Evolutionary conservation across 2,797 vertebrate species (phyloP).

Genomic region (Spinus pinus): DNA sequence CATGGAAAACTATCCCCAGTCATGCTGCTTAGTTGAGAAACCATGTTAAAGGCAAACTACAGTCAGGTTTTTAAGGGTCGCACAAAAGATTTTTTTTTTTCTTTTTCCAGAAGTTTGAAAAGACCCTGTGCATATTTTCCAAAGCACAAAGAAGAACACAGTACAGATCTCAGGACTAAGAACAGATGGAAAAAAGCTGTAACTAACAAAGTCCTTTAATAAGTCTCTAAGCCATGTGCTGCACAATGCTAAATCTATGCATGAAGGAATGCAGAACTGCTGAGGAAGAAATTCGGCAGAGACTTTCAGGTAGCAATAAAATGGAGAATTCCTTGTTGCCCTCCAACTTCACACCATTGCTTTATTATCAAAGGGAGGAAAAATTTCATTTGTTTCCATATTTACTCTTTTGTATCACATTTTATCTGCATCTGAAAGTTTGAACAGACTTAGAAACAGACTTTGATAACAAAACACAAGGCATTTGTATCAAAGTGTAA

Average conservation of each 20-base stretch:
- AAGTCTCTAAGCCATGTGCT: neutral
- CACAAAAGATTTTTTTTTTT: neutral
- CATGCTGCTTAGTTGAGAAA: neutral
- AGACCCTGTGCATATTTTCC: neutral
- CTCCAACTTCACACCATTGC: neutral
- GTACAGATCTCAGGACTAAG: neutral
- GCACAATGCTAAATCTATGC: neutral
- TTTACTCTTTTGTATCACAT: neutral
- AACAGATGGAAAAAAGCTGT: neutral
- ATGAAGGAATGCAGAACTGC: neutral
- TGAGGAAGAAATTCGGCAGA: neutral
- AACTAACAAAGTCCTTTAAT: neutral
- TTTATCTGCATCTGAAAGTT: neutral
- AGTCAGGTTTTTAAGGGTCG: neutral
- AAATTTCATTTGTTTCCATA: neutral
- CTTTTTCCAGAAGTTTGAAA: neutral
- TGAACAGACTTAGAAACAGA: slow-evolving; percentile 29
- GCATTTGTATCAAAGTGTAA: slow-evolving; percentile 9
- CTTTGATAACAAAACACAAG: slow-evolving; percentile 21
- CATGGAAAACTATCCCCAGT: neutral
- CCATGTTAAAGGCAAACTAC: accelerated
- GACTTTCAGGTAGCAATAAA: neutral
- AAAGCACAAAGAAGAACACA: neutral
- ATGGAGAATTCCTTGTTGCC: neutral
- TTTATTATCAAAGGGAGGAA: neutral